Conservation (phyloP, 2,113 vertebrate genomes). For the Etheostoma spectabile region DNA sequence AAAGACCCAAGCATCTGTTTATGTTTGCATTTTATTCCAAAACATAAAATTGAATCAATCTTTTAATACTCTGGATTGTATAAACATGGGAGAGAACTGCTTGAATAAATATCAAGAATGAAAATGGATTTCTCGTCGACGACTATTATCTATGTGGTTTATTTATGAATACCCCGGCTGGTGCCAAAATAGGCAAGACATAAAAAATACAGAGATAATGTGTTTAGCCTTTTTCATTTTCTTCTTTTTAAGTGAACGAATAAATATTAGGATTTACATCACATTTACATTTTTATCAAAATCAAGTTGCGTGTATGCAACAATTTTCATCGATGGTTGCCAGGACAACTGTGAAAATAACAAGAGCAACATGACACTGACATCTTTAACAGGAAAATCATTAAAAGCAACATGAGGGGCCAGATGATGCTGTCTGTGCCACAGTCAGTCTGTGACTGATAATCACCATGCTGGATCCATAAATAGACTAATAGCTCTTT, state of each 20-base stretch:
- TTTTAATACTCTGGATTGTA: conserved; percentile 94
- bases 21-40: conserved; percentile 94
- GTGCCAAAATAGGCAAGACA: conserved; percentile 79
- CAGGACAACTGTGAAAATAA: conserved; percentile 70
- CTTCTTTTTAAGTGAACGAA: conserved; percentile 82
- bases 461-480: conserved; percentile 74
- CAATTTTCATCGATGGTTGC: conserved; percentile 54
- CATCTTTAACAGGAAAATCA: conserved; percentile 80
- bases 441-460: conserved; percentile 76
- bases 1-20: conserved; percentile 85
- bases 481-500: conserved; percentile 74
- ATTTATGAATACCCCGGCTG: conserved; percentile 83
- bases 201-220: conserved; percentile 82
- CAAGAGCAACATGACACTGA: conserved; percentile 75
- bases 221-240: conserved; percentile 80
- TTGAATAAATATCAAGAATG: conserved; percentile 89
- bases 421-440: conserved; percentile 78
- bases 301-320: conserved; percentile 69
- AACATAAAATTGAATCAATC: conserved; percentile 96
- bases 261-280: conserved; percentile 84
- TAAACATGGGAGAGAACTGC: conserved; percentile 87
- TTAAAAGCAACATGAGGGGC: conserved; percentile 77
- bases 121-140: conserved; percentile 92
- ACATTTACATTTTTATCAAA: conserved; percentile 84
- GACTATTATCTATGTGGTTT: conserved; percentile 87